These are phyloP conservation scores for Alfaro cultratus DNA, from an alignment of 2,797 vertebrate genomes.

Conservation along the genomic window DNA sequence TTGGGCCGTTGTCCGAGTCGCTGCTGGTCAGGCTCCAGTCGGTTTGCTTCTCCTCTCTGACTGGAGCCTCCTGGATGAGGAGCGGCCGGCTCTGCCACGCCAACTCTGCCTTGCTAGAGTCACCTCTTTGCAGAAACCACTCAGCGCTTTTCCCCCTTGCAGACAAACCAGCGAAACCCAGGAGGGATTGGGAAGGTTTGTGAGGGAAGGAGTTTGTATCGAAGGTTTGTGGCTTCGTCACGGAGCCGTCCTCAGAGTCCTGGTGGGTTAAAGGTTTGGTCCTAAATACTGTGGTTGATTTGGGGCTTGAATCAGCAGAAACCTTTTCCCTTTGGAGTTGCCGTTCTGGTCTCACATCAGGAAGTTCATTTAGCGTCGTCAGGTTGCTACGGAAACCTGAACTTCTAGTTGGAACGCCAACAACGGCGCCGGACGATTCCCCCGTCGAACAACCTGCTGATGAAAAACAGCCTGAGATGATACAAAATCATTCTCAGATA, in stretches of 20 bases:
- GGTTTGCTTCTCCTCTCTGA: constrained; percentile 76
- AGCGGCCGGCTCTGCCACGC: constrained; percentile 41
- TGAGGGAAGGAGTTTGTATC: constrained; percentile 18
- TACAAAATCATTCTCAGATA: too few species aligned
- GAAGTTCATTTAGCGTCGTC: constrained; percentile 15
- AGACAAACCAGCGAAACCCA: background rate
- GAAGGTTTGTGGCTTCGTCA: background rate
- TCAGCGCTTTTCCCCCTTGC: constrained; percentile 67
- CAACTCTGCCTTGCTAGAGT: constrained; percentile 41
- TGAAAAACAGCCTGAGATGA: constrained; percentile 14
- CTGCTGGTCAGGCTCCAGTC: constrained; percentile 76
- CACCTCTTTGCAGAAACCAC: constrained; percentile 53
- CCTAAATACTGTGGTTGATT: constrained; percentile 8
- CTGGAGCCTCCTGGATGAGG: constrained; percentile 78
- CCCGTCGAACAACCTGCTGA: constrained; percentile 36
- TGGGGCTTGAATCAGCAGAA: constrained; percentile 29
- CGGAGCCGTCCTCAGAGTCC: constrained; percentile 36
- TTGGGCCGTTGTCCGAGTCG: constrained; percentile 43
- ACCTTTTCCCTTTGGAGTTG: constrained; percentile 23
- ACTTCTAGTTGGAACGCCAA: constrained; percentile 31
- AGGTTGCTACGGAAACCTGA: constrained; percentile 39
- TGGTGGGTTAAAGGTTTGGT: constrained; percentile 27
- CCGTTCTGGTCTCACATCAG: constrained; percentile 41
- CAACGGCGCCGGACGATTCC: constrained; percentile 29
- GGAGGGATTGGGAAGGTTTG: constrained; percentile 17